Conservation (phyloP, 2,113 vertebrate genomes). For the Meles meles region DNA sequence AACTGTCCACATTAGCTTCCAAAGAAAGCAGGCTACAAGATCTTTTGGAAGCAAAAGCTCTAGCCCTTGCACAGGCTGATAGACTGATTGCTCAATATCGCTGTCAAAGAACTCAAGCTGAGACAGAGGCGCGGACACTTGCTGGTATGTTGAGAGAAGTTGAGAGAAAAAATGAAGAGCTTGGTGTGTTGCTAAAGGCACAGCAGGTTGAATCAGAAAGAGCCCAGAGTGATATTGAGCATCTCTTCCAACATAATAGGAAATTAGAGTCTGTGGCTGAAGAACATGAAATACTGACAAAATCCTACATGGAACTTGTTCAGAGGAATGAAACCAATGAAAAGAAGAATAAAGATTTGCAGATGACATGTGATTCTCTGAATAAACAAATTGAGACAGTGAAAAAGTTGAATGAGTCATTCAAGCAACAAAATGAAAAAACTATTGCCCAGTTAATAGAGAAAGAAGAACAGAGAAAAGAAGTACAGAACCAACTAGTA, state of each 20-base stretch:
- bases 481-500: no score
- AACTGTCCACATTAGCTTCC: constrained; percentile 88
- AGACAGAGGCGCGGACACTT: constrained; percentile 93
- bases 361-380: constrained; percentile 84
- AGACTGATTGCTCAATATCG: constrained; percentile 93
- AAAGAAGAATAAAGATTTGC: constrained; percentile 88
- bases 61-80: constrained; percentile 93
- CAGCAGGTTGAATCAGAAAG: constrained; percentile 91
- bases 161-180: constrained; percentile 91
- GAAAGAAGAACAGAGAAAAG: no score
- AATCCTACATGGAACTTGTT: constrained; percentile 89
- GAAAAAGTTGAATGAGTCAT: constrained; percentile 87
- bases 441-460: no score
- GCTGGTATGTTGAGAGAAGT: constrained; percentile 93
- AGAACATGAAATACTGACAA: constrained; percentile 92
- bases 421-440: constrained; percentile 90
- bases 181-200: constrained; percentile 84
- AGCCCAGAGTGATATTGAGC: constrained; percentile 91
- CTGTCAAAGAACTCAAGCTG: constrained; percentile 92
- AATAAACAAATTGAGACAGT: constrained; percentile 87
- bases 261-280: constrained; percentile 91
- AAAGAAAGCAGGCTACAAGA: constrained; percentile 95
- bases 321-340: constrained; percentile 89
- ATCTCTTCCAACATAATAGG: constrained; percentile 93
- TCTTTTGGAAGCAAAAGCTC: constrained; percentile 93